Evolutionary conservation across 2,888 invertebrate species (phyloP), one percentile per base, ranked within the genome.

Genomic region (Helleia helle): DNA sequence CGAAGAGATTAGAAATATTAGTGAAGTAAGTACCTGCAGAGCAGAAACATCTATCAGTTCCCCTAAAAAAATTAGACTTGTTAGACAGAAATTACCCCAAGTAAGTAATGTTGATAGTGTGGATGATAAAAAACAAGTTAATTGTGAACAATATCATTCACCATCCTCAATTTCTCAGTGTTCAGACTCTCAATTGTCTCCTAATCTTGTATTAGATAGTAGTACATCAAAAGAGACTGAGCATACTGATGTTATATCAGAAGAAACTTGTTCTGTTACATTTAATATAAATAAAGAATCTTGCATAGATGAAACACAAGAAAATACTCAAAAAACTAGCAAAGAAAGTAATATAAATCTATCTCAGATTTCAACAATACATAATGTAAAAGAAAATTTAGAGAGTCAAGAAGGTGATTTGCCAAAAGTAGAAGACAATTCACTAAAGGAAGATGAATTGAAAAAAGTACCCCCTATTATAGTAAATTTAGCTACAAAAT

Each of bases 11-110:
- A 77, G 71, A 67, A 73, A 69, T 68, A 55, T 79, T 70, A 79
- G 71, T 68, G 81, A 79, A 68, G 64, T 76, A 60, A 81, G 71
- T 73, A 65, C 81, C 69, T 80, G 81, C 72, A 75, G 79, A 77
- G 80, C 83, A 68, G 84, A 84, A 67, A 75, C 79, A 41, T 79
- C 81, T 42, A 58, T 69, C 49, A 71, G 68, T 71, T 65, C 80
- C 56, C 59, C 66, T 58, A 83, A 75, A 62, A 84, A 74, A 73
- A 80, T 84, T 58, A 84, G 76, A 62, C 72, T 84, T 53, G 67
- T 76, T 61, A 76, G 83, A 64, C 77, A 76, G 65, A 81, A 75
- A 72, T 42, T 55, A 55, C 55, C 70, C 46, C 60, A 62, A 51
- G 50, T 53, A 51, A 59, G 57, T 53, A 59, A 54, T 55, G 51